These are phyloP conservation scores for Sus cebifrons DNA, from an alignment of 2,797 vertebrate genomes.

Conservation along the genomic window DNA sequence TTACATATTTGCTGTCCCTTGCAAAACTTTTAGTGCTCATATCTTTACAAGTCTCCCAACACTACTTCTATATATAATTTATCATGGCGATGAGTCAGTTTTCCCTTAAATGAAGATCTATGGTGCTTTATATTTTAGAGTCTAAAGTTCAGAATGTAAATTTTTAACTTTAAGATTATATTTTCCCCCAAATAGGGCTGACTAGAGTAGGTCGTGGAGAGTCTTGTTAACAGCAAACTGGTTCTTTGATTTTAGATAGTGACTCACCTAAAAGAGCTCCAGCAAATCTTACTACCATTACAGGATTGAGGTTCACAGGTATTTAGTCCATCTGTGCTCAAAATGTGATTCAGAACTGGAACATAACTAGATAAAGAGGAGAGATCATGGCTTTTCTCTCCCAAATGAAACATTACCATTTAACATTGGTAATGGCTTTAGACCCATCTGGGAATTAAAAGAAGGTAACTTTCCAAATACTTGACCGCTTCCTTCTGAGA, in stretches of 20 bases:
- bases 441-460: background rate
- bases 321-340: background rate
- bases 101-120: conserved; percentile 79
- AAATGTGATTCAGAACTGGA: background rate
- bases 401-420: background rate
- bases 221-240: background rate
- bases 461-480: background rate
- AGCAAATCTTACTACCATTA: background rate
- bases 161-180: conserved; percentile 58
- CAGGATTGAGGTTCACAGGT: background rate
- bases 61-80: conserved; percentile 52
- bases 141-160: conserved; percentile 58
- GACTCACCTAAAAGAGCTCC: background rate
- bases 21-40: conserved; percentile 68
- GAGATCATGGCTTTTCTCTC: background rate
- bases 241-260: background rate
- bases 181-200: background rate
- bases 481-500: background rate
- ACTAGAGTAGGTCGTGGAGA: background rate
- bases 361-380: background rate
- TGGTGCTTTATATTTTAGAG: conserved; percentile 70
- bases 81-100: conserved; percentile 58
- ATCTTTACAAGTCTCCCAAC: conserved; percentile 69
- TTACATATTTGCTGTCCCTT: conserved; percentile 81
- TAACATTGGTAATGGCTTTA: background rate